phyloP scores from a whole-genome alignment of 1,140 invertebrate species.

The Anadara kagoshimensis region DNA sequence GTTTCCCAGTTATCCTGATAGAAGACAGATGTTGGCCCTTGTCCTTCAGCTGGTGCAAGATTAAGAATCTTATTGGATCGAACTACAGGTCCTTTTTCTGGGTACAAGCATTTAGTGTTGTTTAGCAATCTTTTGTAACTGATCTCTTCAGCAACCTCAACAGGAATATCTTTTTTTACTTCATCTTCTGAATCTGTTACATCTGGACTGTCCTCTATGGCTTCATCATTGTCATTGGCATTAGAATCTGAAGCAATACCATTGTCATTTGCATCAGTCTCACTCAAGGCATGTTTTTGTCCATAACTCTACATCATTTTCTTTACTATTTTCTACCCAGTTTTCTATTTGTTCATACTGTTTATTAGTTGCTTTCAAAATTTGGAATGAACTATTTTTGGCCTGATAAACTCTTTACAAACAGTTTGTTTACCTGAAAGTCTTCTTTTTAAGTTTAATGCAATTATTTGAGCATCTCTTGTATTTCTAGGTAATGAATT shows the following conservation, averaged over 20 bases:
- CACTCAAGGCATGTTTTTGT: too few relatives aligned
- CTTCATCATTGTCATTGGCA: too few relatives aligned
- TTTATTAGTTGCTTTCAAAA: neutral
- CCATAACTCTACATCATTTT: too few relatives aligned
- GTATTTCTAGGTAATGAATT: neutral
- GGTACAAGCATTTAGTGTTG: neutral
- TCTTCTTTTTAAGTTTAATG: neutral
- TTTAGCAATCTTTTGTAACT: neutral
- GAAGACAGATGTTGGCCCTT: neutral
- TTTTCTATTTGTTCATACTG: neutral
- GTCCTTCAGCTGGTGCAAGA: neutral
- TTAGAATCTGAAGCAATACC: too few relatives aligned
- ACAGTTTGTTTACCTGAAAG: neutral
- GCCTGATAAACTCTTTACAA: neutral
- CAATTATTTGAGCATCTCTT: neutral
- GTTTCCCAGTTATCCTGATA: constrained; percentile 21
- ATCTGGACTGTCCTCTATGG: neutral
- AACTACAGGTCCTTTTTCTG: neutral
- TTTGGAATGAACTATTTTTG: neutral
- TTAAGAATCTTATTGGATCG: neutral
- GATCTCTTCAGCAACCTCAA: neutral
- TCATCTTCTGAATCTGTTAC: too few relatives aligned
- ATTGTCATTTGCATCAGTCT: too few relatives aligned
- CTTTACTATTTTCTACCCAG: neutral
- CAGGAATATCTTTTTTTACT: neutral